Evolutionary conservation across 2,113 vertebrate species (phyloP).

Genomic region (Callipepla squamata): DNA sequence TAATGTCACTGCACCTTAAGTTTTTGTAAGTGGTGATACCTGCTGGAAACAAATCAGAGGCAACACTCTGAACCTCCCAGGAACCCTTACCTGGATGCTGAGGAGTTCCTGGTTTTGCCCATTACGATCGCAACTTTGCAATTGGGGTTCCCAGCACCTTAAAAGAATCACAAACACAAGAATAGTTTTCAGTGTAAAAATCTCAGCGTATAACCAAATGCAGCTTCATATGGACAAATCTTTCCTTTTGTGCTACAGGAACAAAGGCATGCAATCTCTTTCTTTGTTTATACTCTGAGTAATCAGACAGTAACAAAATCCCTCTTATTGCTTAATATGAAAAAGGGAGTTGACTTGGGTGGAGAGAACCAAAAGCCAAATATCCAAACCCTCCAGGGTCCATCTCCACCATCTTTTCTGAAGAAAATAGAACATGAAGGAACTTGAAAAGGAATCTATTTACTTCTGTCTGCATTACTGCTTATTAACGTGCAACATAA

Average conservation of each 20-base stretch:
- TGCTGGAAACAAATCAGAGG: neutral
- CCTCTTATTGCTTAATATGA: neutral
- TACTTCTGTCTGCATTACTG: neutral
- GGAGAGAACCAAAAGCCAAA: neutral
- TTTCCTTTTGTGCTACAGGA: neutral
- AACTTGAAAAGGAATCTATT: conserved; percentile 15
- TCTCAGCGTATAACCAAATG: neutral
- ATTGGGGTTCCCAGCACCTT: conserved; percentile 89
- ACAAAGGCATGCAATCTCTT: neutral
- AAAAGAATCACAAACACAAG: conserved; percentile 31
- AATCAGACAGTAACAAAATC: neutral
- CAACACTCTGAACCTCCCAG: neutral
- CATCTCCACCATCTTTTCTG: neutral
- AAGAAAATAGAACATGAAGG: conserved; percentile 31
- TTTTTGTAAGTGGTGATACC: neutral
- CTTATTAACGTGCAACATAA: neutral
- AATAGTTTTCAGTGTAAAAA: neutral
- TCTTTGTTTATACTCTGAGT: neutral
- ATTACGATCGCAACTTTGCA: conserved; percentile 92
- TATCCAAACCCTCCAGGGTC: neutral
- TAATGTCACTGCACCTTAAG: neutral
- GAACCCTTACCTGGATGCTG: conserved; percentile 80
- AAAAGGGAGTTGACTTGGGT: neutral
- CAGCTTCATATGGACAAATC: neutral
- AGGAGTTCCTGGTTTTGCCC: conserved; percentile 80